A percentile compares a stretch with the other conserved stretches of the same genome.
Conservation (phyloP, 2,888 invertebrate species). For the Rhimphoctona megacephalus region DNA sequence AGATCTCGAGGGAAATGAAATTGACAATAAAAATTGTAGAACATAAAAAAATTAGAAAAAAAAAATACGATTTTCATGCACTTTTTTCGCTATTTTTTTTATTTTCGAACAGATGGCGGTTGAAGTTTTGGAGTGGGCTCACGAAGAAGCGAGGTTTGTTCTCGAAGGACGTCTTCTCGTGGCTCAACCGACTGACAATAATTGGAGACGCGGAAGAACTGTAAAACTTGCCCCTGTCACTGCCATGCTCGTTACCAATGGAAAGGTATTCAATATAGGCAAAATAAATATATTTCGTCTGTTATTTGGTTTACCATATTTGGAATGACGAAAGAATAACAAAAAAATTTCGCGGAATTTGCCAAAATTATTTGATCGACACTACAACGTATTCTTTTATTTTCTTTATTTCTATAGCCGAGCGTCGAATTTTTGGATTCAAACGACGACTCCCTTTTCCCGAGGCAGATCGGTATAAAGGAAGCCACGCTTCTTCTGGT, state of each 20-base stretch:
- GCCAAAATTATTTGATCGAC: too few relatives aligned
- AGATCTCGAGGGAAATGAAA: too few relatives aligned
- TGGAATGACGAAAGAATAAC: not conserved
- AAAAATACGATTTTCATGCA: too few relatives aligned
- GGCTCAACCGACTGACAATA: slow-evolving; percentile 96
- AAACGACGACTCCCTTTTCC: slow-evolving; percentile 89
- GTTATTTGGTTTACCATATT: too few relatives aligned
- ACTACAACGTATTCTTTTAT: too few relatives aligned
- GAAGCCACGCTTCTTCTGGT: slow-evolving; percentile 95
- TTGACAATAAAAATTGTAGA: too few relatives aligned
- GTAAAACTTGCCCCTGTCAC: slow-evolving; percentile 95
- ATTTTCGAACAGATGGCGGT: slow-evolving; percentile 90
- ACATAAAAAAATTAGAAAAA: too few relatives aligned
- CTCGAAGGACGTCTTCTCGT: slow-evolving; percentile 95
- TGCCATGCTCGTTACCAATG: slow-evolving; percentile 95
- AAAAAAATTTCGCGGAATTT: too few relatives aligned
- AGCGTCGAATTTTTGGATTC: slow-evolving; percentile 89
- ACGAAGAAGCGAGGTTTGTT: slow-evolving; percentile 96
- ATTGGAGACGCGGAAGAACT: slow-evolving; percentile 95
- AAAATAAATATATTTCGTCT: too few relatives aligned
- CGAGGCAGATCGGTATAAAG: slow-evolving; percentile 91
- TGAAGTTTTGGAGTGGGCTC: slow-evolving; percentile 97
- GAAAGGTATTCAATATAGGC: slow-evolving; percentile 89
- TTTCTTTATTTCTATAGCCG: slow-evolving; percentile 85
- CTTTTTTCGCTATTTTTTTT: too few relatives aligned